Conservation (phyloP, 2,113 vertebrate genomes). For the Vombatus ursinus region DNA sequence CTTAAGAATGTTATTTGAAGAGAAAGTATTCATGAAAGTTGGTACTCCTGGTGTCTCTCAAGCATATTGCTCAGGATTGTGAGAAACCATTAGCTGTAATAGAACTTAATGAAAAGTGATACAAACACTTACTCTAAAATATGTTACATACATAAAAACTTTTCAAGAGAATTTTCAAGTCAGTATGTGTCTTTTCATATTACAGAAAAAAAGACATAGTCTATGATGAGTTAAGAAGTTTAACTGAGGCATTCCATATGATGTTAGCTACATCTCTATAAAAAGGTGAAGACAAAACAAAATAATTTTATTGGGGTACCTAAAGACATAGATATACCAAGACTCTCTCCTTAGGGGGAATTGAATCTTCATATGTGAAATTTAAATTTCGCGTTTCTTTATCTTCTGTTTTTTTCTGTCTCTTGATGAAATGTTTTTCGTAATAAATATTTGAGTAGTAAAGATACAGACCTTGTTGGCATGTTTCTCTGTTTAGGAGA, state of each 20-base stretch:
- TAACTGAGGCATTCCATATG: constrained; percentile 27
- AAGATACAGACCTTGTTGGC: constrained; percentile 19
- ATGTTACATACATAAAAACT: not conserved
- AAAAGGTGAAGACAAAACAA: not conserved
- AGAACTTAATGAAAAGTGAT: not conserved
- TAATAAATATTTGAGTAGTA: constrained; percentile 51
- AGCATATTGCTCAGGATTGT: not conserved
- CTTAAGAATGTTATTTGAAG: not conserved
- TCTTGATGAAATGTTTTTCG: constrained; percentile 31
- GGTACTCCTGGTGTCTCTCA: not conserved
- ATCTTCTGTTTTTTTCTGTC: not conserved
- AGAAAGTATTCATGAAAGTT: not conserved
- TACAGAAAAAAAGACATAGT: not conserved
- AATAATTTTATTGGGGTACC: not conserved
- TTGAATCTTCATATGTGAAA: constrained; percentile 28
- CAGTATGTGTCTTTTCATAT: not conserved
- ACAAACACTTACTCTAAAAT: not conserved
- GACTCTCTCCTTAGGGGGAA: not conserved
- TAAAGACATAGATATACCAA: constrained; percentile 15
- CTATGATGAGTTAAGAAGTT: not conserved
- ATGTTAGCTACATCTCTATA: not conserved
- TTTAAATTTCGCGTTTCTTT: constrained; percentile 15
- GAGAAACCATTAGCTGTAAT: not conserved
- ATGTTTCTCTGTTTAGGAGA: constrained; percentile 29
- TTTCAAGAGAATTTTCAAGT: constrained; percentile 17